Conservation (phyloP, 2,113 vertebrate genomes). For the Macheiramphus alcinus region DNA sequence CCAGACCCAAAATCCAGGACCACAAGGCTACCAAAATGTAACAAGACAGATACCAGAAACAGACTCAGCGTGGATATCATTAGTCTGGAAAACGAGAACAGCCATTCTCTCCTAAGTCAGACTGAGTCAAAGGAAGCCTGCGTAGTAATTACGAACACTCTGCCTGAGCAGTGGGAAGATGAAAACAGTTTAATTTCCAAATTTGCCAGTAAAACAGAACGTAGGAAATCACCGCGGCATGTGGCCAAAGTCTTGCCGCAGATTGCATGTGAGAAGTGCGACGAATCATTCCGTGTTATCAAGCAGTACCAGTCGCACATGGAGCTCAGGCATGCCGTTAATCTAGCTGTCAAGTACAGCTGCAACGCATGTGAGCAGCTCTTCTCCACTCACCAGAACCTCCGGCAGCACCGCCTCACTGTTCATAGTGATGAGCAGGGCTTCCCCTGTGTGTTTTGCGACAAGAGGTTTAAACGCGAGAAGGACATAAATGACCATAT, state of each 20-base stretch:
- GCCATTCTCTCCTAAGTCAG: background rate
- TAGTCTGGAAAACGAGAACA: background rate
- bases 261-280: background rate
- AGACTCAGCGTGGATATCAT: accelerated
- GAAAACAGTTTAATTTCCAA: background rate
- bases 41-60: background rate
- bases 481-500: background rate
- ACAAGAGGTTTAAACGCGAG: slow-evolving; percentile 18
- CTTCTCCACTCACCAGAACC: slow-evolving; percentile 11
- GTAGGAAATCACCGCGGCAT: background rate
- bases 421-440: background rate
- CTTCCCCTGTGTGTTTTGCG: background rate
- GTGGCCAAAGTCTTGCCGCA: background rate
- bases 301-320: background rate
- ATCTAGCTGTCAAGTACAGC: background rate
- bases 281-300: background rate
- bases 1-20: background rate
- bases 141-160: background rate
- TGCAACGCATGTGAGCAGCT: slow-evolving; percentile 4
- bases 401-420: background rate
- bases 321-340: background rate
- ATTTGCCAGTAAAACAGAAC: background rate
- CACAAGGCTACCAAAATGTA: background rate
- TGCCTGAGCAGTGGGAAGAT: background rate
- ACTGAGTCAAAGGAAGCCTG: background rate